phyloP scores from a whole-genome alignment of 2,888 invertebrate genomes.

The Drosophila kokeensis region DNA sequence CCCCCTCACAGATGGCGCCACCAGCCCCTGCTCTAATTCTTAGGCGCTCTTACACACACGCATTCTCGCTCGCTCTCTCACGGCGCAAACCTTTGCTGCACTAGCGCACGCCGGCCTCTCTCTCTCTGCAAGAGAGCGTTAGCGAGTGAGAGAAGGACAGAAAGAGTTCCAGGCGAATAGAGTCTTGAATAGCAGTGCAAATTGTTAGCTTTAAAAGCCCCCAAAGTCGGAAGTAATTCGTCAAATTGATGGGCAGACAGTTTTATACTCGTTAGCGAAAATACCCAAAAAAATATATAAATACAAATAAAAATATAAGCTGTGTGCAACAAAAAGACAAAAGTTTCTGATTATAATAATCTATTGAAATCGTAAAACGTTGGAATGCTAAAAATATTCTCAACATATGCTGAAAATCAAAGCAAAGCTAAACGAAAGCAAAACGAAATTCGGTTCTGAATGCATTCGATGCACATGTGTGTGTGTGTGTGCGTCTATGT shows the following conservation, averaged over 20 bases:
- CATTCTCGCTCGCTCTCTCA: constrained; percentile 25
- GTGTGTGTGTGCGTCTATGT: background rate
- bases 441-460: background rate
- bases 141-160: background rate
- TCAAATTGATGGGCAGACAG: constrained; percentile 64
- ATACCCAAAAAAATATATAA: constrained; percentile 28
- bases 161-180: constrained; percentile 12
- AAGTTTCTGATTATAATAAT: constrained; percentile 1
- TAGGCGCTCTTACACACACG: background rate
- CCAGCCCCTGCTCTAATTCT: background rate
- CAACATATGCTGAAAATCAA: constrained; percentile 4
- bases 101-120: constrained; percentile 30
- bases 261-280: constrained; percentile 51
- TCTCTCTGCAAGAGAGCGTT: background rate
- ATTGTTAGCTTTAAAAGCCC: constrained; percentile 58
- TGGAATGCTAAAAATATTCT: background rate
- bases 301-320: constrained; percentile 1
- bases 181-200: constrained; percentile 44
- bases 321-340: background rate
- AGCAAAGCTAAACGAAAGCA: background rate
- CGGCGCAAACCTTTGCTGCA: constrained; percentile 27
- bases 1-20: constrained; percentile 10
- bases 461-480: background rate
- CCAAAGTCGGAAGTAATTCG: constrained; percentile 70
- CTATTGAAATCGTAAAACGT: background rate